Evolutionary conservation across 2,113 vertebrate species (phyloP).

Genomic region (Oncorhynchus kisutch): DNA sequence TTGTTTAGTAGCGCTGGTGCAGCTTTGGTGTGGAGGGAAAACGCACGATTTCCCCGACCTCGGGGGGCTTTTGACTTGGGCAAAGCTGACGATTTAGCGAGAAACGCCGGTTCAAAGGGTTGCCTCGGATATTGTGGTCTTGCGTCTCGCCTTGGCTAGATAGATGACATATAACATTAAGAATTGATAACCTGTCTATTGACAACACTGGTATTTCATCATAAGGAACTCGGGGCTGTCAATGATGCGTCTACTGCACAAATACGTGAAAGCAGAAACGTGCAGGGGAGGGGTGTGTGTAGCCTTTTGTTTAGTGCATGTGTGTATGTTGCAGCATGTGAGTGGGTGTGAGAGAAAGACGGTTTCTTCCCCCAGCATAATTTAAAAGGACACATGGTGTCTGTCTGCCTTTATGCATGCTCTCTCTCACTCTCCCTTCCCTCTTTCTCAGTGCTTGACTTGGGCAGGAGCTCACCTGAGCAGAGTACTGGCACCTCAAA

Average conservation of each 20-base stretch:
- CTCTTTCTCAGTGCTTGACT: too few species aligned
- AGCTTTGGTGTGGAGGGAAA: conserved; percentile 3
- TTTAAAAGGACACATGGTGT: not conserved
- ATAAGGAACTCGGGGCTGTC: not conserved
- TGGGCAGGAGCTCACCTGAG: too few species aligned
- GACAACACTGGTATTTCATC: not conserved
- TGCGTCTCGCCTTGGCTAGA: not conserved
- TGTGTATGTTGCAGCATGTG: conserved; percentile 2
- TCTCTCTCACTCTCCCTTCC: not conserved
- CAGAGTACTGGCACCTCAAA: too few species aligned
- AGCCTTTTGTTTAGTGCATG: conserved; percentile 1
- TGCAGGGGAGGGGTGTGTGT: conserved; percentile 8
- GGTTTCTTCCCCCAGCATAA: not conserved
- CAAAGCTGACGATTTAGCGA: not conserved
- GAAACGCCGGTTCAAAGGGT: not conserved
- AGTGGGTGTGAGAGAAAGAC: conserved; percentile 22
- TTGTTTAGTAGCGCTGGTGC: conserved; percentile 9
- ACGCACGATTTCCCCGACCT: conserved; percentile 10
- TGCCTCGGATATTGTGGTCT: not conserved
- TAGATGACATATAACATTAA: not conserved
- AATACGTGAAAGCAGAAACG: conserved; percentile 19
- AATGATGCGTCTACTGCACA: conserved; percentile 17
- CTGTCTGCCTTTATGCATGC: not conserved
- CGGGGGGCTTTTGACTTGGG: not conserved
- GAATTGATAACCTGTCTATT: conserved; percentile 6